These are phyloP conservation scores for Rhynchopsitta pachyrhyncha DNA, from an alignment of 2,113 vertebrate species.

Conservation along the genomic window DNA sequence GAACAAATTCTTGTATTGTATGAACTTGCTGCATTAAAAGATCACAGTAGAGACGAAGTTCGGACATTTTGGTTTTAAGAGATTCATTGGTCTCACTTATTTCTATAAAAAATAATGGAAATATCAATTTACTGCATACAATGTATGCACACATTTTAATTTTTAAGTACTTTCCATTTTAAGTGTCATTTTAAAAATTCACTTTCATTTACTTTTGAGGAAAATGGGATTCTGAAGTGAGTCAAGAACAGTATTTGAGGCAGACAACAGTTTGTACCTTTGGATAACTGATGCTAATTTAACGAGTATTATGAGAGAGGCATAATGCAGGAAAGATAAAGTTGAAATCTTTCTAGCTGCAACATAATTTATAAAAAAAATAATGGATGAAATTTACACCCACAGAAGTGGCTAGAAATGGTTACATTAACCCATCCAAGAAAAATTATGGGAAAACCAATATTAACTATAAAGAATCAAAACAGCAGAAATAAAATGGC, in stretches of 20 bases:
- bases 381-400: neutral
- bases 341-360: neutral
- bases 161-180: neutral
- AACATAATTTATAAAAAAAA: neutral
- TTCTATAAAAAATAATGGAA: constrained; percentile 71
- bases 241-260: neutral
- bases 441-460: neutral
- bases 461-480: neutral
- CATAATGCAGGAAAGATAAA: neutral
- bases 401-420: neutral
- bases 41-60: constrained; percentile 97
- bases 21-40: constrained; percentile 90
- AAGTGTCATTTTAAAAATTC: neutral
- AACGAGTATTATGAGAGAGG: neutral
- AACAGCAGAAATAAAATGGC: neutral
- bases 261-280: neutral
- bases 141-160: neutral
- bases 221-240: neutral
- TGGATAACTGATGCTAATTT: neutral
- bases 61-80: constrained; percentile 98
- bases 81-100: constrained; percentile 88
- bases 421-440: neutral
- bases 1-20: constrained; percentile 86
- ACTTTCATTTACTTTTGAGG: neutral
- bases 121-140: neutral